Percentiles rank a stretch among this genome's conserved stretches.
Evolutionary conservation across 2,113 vertebrate species (phyloP).

Genomic region (Gorsachius goisagi): DNA sequence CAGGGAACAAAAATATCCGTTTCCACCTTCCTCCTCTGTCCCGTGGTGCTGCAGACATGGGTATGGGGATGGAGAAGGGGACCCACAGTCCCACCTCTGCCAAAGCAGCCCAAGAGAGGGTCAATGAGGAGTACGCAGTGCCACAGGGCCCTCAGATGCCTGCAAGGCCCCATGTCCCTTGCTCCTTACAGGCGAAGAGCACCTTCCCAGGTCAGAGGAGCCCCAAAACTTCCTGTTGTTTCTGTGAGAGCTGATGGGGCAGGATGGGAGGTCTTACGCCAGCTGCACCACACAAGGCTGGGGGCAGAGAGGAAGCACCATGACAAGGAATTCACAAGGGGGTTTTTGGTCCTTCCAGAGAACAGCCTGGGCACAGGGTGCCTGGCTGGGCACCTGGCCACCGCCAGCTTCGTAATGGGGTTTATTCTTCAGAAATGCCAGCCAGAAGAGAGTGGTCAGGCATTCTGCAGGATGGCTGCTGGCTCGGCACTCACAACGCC

Average conservation of each 20-base stretch:
- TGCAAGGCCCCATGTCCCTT: neutral
- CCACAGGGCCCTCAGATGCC: rapidly evolving
- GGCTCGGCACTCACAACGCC: neutral
- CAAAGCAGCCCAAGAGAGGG: neutral
- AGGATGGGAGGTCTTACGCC: neutral
- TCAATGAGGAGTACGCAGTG: neutral
- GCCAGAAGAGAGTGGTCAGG: neutral
- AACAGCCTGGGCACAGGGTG: neutral
- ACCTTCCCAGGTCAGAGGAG: neutral
- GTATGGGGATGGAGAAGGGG: neutral
- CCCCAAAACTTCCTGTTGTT: neutral
- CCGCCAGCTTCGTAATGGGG: neutral
- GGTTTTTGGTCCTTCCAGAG: neutral
- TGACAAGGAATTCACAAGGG: neutral
- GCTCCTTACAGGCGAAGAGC: neutral
- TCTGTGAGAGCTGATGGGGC: neutral
- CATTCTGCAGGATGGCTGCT: neutral
- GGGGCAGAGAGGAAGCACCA: neutral
- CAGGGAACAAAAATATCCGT: rapidly evolving
- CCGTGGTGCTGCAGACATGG: rapidly evolving
- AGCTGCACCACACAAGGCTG: neutral
- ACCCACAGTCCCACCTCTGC: neutral
- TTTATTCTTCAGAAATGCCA: neutral
- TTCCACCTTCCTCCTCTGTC: neutral
- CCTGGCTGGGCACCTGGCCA: neutral